These are phyloP conservation scores for Dinoponera quadriceps DNA, from an alignment of 1,140 invertebrate species.

Conservation along the genomic window DNA sequence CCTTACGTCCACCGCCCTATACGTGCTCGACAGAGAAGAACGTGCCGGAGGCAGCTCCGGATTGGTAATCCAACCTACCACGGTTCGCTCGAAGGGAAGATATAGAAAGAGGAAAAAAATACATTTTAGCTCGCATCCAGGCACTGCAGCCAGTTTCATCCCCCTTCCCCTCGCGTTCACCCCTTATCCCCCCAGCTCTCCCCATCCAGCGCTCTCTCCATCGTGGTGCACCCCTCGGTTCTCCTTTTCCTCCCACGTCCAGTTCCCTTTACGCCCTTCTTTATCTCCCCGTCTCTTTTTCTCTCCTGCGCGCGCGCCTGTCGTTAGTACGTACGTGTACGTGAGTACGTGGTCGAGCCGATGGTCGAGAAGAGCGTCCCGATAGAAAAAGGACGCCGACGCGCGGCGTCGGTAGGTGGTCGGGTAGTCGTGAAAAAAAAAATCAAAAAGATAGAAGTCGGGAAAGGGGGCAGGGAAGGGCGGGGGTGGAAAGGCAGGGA, in stretches of 20 bases:
- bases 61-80: constrained; percentile 76
- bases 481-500: constrained; percentile 71
- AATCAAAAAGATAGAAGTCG: constrained; percentile 70
- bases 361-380: constrained; percentile 77
- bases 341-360: constrained; percentile 72
- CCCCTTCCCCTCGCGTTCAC: constrained; percentile 13
- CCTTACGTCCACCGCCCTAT: constrained; percentile 67
- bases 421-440: constrained; percentile 70
- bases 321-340: constrained; percentile 24
- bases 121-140: constrained; percentile 77
- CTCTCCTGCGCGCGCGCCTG: constrained; percentile 1
- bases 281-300: constrained; percentile 41
- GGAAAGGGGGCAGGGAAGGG: constrained; percentile 60
- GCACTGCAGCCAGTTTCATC: constrained; percentile 66
- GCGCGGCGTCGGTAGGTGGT: constrained; percentile 73
- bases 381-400: constrained; percentile 79
- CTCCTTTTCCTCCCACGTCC: constrained; percentile 46
- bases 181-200: not conserved
- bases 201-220: constrained; percentile 27
- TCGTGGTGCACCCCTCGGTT: not conserved
- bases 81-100: constrained; percentile 73
- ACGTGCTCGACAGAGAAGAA: constrained; percentile 63
- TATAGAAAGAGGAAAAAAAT: constrained; percentile 74
- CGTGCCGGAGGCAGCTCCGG: constrained; percentile 66
- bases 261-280: constrained; percentile 53